Evolutionary conservation across 2,888 invertebrate species (phyloP), one percentile per base, ranked within the genome.

Genomic region (Lathronympha strigana): DNA sequence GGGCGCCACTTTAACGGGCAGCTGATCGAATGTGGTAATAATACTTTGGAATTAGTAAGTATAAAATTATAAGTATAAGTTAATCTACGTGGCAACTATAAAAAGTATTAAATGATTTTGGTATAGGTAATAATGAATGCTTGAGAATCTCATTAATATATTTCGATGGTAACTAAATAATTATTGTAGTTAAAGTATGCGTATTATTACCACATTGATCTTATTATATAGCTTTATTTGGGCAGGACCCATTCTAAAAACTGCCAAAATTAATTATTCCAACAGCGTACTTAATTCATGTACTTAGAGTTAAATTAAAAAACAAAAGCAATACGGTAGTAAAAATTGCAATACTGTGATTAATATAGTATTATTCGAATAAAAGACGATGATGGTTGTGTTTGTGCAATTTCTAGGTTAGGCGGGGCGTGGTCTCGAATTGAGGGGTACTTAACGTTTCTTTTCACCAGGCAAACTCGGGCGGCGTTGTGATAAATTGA

Each of bases 331-430:
- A 90, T 90, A 90, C 78, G 78, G 76, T 71, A 75, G 72, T 72
- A 53, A 60, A 62, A 63, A 69, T 67, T 79, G 77, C 77, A 76
- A 77, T 76, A 78, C 83, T 90, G 88, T 90, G 90, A 89, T 89
- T 84, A 81, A 81, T 79, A 83, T 74, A 74, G 71, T 71, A 73
- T 73, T 69, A 72, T 75, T 73, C 69, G 72, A 74, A 71, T 75
- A 89, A 89, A 90, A 90, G 88, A 90, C 88, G 87, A 83, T 76
- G 76, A 85, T 81, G 91, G 91, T 92, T 92, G 91, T 92, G 90
- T 90, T 89, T 68, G 91, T 91, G 91, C 91, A 91, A 92, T 90
- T 90, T 73, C 75, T 90, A 90, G 90, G 73, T 79, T 86, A 87
- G 88, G 88, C 51, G 67, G 88, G 89, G 86, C 89, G 68, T 78